A percentile compares a stretch with the other conserved stretches of the same genome.
phyloP scores from a whole-genome alignment of 2,113 vertebrate genomes.

The Natator depressus region DNA sequence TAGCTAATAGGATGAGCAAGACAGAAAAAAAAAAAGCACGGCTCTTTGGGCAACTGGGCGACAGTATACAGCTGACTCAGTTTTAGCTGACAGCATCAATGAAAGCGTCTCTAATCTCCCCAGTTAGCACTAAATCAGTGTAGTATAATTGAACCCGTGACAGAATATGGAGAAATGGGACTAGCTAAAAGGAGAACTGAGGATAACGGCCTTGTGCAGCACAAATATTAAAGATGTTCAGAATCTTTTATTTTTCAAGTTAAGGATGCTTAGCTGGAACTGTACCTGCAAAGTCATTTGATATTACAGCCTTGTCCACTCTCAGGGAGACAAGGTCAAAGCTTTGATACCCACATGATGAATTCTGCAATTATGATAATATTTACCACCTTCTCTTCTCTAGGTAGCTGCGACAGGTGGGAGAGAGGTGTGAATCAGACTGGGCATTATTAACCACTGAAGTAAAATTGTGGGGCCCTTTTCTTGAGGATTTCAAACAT shows the following conservation, averaged over 20 bases:
- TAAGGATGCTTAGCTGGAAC: neutral
- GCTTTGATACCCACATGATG: neutral
- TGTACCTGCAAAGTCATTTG: neutral
- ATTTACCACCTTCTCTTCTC: neutral
- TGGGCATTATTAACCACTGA: neutral
- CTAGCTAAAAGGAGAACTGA: slow-evolving; percentile 75
- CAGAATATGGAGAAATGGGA: slow-evolving; percentile 70
- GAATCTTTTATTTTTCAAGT: neutral
- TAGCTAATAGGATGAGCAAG: slow-evolving; percentile 74
- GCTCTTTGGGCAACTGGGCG: slow-evolving; percentile 67
- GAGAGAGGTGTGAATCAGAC: neutral
- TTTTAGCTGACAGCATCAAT: slow-evolving; percentile 71
- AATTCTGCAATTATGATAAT: neutral
- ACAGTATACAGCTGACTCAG: slow-evolving; percentile 64
- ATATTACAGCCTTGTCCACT: neutral
- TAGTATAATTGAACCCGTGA: slow-evolving; percentile 67
- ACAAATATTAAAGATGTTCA: slow-evolving; percentile 62
- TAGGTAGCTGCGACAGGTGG: neutral
- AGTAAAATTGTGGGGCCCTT: neutral
- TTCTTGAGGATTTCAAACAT: neutral
- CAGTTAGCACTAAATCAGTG: slow-evolving; percentile 74
- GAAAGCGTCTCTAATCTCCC: slow-evolving; percentile 73
- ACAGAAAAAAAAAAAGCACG: slow-evolving; percentile 68
- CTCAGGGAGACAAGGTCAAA: neutral
- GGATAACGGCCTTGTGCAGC: slow-evolving; percentile 65